These are phyloP conservation scores for Dicranocentrus wangi DNA, from an alignment of 2,888 invertebrate genomes.

Conservation along the genomic window DNA sequence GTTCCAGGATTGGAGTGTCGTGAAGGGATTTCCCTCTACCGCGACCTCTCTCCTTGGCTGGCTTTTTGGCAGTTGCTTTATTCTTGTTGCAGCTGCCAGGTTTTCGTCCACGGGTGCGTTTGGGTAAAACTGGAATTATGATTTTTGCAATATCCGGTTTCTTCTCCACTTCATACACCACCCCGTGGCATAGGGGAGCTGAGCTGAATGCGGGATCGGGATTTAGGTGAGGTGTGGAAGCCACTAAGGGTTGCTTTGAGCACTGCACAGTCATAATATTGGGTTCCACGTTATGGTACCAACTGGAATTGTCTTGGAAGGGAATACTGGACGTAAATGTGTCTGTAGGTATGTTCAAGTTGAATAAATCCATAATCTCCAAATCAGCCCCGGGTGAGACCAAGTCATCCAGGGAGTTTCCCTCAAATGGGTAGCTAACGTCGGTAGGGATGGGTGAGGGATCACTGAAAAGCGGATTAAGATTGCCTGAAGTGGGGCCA, in stretches of 20 bases:
- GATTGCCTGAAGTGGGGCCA: conserved; percentile 7
- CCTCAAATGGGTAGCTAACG: conserved; percentile 20
- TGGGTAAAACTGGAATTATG: conserved; percentile 38
- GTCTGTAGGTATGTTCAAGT: conserved; percentile 18
- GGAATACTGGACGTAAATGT: conserved; percentile 29
- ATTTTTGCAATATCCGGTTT: conserved; percentile 27
- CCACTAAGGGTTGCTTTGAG: conserved; percentile 30
- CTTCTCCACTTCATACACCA: conserved; percentile 3
- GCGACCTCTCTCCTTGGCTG: conserved; percentile 35
- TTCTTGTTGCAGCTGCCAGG: conserved; percentile 56
- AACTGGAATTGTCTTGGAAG: conserved; percentile 23
- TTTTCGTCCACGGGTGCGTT: conserved; percentile 50
- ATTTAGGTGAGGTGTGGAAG: background rate
- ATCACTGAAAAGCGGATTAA: conserved; percentile 14
- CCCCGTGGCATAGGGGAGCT: background rate
- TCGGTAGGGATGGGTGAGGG: conserved; percentile 15
- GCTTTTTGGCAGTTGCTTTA: conserved; percentile 18
- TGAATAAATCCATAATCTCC: conserved; percentile 13
- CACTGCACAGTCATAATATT: background rate
- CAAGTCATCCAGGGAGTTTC: conserved; percentile 28
- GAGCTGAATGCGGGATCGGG: too few species aligned
- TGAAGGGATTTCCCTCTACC: conserved; percentile 49
- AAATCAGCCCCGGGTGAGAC: conserved; percentile 28
- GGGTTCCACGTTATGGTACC: conserved; percentile 3
- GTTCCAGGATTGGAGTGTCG: conserved; percentile 75